A percentile compares a stretch with the other conserved stretches of the same genome.
Evolutionary conservation across 2,797 vertebrate genomes (phyloP).

Genomic region (Hapalemur alaotrensis): DNA sequence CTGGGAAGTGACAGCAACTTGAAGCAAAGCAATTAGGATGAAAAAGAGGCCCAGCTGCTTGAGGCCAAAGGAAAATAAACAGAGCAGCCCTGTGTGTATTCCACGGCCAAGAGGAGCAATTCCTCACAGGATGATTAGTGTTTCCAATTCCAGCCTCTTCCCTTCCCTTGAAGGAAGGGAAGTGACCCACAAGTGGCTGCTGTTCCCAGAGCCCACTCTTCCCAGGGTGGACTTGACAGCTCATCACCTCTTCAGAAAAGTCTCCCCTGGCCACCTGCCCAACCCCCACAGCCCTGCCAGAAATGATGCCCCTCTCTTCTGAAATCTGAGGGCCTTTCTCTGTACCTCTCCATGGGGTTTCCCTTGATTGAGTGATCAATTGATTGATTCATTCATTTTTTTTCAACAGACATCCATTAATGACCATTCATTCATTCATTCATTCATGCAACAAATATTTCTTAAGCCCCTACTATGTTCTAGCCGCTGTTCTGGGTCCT

Average conservation of each 20-base stretch:
- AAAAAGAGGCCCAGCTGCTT: conserved; percentile 72
- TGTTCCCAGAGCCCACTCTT: background rate
- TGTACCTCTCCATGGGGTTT: background rate
- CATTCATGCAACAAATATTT: background rate
- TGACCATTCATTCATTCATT: background rate
- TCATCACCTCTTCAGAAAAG: background rate
- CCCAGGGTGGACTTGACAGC: too few relatives aligned
- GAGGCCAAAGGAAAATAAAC: conserved; percentile 74
- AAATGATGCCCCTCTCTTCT: background rate
- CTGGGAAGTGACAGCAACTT: conserved; percentile 66
- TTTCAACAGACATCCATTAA: background rate
- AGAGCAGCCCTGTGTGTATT: conserved; percentile 56
- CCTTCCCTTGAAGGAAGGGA: background rate
- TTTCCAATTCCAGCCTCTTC: background rate
- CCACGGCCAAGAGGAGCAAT: conserved; percentile 56
- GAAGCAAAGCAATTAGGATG: conserved; percentile 73
- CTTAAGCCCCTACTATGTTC: background rate
- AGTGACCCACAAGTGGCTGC: background rate
- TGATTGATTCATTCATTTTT: background rate
- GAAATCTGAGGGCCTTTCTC: background rate
- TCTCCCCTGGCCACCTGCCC: background rate
- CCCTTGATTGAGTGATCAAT: background rate
- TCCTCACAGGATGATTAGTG: conserved; percentile 63
- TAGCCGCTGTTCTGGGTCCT: background rate
- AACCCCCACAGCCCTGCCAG: background rate